Evolutionary conservation across 1,140 invertebrate species (phyloP).

Genomic region (Aphelenchoides avenae): DNA sequence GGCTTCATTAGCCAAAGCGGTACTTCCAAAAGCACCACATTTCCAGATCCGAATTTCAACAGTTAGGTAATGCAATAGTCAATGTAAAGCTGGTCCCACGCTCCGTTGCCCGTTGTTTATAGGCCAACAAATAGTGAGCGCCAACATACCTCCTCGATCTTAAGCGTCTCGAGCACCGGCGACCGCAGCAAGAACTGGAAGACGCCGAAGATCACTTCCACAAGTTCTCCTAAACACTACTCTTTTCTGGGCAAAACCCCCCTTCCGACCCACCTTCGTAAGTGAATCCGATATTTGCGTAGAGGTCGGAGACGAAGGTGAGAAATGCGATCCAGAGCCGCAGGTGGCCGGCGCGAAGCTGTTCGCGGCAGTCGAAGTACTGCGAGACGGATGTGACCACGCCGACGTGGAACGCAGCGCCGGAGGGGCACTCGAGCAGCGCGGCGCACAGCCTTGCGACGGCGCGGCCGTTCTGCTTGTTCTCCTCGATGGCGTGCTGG

Average conservation of each 20-base stretch:
- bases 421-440: slow-evolving; percentile 37
- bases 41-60: too few species aligned
- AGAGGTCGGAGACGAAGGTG: slow-evolving; percentile 48
- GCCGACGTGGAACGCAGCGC: slow-evolving; percentile 37
- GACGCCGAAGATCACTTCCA: slow-evolving; percentile 46
- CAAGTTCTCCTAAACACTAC: slow-evolving; percentile 35
- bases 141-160: slow-evolving; percentile 55
- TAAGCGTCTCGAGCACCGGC: slow-evolving; percentile 45
- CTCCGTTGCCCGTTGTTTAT: background rate
- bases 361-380: slow-evolving; percentile 50
- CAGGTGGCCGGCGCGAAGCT: slow-evolving; percentile 45
- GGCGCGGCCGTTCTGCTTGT: slow-evolving; percentile 9
- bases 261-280: slow-evolving; percentile 27
- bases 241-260: background rate
- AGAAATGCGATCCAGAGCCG: slow-evolving; percentile 51
- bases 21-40: too few species aligned
- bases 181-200: slow-evolving; percentile 51
- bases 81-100: background rate
- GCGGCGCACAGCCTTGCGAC: slow-evolving; percentile 34
- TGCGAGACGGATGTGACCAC: slow-evolving; percentile 41
- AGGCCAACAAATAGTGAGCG: background rate
- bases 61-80: background rate
- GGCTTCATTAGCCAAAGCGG: too few species aligned
- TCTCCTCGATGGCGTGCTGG: slow-evolving; percentile 47
- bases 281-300: slow-evolving; percentile 46